A percentile compares a stretch with the other conserved stretches of the same genome.
phyloP scores from a whole-genome alignment of 2,113 vertebrate genomes.

The Ageneiosus marmoratus region DNA sequence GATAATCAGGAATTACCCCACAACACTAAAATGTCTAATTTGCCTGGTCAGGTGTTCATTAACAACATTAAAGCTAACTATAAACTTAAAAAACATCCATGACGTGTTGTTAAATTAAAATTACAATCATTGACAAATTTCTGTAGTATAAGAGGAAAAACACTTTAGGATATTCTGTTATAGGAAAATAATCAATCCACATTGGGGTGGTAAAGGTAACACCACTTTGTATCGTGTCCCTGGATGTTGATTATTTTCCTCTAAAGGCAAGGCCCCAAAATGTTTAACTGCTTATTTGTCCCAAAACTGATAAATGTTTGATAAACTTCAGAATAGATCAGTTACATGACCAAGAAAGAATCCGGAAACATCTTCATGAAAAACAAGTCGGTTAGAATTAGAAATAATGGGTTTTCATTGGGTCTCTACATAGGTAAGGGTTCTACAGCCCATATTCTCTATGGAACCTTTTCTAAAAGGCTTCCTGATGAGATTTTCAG shows the following conservation, averaged over 20 bases:
- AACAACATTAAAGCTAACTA: neutral
- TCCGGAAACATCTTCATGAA: neutral
- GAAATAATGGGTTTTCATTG: neutral
- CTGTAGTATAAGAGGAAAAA: neutral
- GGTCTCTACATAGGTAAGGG: neutral
- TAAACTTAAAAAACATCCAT: neutral
- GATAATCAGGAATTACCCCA: neutral
- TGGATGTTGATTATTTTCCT: neutral
- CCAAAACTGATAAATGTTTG: neutral
- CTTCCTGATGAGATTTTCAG: neutral
- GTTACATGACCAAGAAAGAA: neutral
- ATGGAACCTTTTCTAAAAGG: neutral
- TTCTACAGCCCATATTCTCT: neutral
- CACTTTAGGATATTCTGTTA: neutral
- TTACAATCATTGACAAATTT: neutral
- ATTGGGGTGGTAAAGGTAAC: neutral
- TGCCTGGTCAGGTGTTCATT: neutral
- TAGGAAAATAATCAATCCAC: constrained; percentile 1
- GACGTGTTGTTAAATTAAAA: neutral
- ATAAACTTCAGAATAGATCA: neutral
- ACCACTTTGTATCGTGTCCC: neutral
- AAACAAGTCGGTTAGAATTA: neutral
- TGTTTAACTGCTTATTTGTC: neutral
- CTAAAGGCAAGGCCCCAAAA: neutral
- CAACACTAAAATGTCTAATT: neutral